phyloP scores from a whole-genome alignment of 2,797 vertebrate genomes.

The Cossypha polioptera region DNA sequence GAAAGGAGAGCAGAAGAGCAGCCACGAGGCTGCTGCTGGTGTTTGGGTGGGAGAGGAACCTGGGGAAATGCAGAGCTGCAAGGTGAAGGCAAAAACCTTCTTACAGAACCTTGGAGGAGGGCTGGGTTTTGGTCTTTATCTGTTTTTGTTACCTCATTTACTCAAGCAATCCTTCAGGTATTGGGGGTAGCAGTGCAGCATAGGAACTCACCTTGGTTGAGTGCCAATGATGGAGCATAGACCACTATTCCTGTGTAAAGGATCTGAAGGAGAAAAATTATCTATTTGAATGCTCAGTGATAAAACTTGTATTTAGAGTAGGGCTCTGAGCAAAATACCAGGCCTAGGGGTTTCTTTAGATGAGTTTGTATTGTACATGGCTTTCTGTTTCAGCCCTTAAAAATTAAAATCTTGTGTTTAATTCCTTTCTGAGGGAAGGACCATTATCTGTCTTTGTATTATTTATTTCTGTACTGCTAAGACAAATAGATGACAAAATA shows the following conservation, averaged over 20 bases:
- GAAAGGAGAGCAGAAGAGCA: neutral
- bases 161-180: neutral
- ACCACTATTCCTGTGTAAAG: constrained; percentile 87
- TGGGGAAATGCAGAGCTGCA: neutral
- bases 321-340: neutral
- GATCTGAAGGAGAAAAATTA: constrained; percentile 66
- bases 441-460: neutral
- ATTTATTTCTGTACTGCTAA: neutral
- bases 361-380: neutral
- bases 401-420: neutral
- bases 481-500: neutral
- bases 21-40: fast-evolving
- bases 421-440: neutral
- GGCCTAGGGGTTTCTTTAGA: neutral
- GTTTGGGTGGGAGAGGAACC: neutral
- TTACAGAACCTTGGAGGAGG: neutral
- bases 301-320: neutral
- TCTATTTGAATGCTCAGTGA: neutral
- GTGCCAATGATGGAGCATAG: constrained; percentile 85
- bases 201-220: constrained; percentile 84
- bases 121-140: neutral
- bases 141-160: neutral
- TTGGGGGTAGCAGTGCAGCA: neutral
- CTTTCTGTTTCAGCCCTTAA: neutral
- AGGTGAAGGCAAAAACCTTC: neutral